Conservation (phyloP, 2,888 invertebrate species). For the Euspilapteryx auroguttella region DNA sequence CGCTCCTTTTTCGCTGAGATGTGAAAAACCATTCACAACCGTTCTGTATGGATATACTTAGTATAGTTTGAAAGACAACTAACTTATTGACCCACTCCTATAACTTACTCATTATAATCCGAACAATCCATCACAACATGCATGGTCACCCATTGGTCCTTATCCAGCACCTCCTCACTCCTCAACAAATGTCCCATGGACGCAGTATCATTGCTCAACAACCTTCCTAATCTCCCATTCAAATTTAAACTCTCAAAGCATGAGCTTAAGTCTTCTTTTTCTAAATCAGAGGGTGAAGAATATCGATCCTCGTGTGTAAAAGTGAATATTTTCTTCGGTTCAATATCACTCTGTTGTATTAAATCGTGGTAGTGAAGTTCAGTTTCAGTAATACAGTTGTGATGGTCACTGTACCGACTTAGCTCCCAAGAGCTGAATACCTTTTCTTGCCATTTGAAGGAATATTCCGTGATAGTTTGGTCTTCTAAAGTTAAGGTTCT, state of each 20-base stretch:
- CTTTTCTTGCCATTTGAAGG: constrained; percentile 75
- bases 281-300: constrained; percentile 21
- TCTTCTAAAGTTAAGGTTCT: constrained; percentile 13
- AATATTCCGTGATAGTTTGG: constrained; percentile 16
- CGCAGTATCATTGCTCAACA: constrained; percentile 15
- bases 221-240: constrained; percentile 12
- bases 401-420: constrained; percentile 58
- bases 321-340: constrained; percentile 45
- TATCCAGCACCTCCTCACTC: constrained; percentile 19
- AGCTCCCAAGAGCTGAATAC: constrained; percentile 64
- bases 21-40: too few species aligned
- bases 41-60: too few species aligned
- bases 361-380: constrained; percentile 39
- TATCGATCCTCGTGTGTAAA: constrained; percentile 63
- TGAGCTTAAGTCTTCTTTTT: constrained; percentile 11
- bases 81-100: too few species aligned
- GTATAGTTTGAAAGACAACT: too few species aligned
- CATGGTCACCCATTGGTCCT: constrained; percentile 35
- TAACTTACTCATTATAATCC: constrained; percentile 39
- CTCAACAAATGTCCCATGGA: constrained; percentile 27
- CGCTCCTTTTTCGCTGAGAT: too few species aligned
- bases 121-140: constrained; percentile 39
- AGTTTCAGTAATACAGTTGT: constrained; percentile 64
- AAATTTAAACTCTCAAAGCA: constrained; percentile 21
- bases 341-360: constrained; percentile 23